phyloP scores from a whole-genome alignment of 2,797 vertebrate genomes.

The Podargus strigoides region DNA sequence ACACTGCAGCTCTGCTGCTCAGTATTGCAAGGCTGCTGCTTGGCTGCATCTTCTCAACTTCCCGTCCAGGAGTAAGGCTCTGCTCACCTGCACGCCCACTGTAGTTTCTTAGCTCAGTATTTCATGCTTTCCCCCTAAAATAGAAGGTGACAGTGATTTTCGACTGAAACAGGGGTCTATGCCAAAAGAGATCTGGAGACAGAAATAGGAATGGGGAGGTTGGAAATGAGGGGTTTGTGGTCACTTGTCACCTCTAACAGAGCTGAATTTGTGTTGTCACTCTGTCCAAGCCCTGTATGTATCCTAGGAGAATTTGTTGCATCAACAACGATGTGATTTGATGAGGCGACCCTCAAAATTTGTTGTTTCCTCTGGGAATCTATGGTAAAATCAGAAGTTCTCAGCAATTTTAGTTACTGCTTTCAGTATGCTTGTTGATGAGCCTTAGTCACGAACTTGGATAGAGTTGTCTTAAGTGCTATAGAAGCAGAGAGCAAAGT shows the following conservation, averaged over 20 bases:
- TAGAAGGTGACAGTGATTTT: rapidly evolving
- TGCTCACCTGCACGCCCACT: background rate
- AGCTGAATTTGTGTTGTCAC: background rate
- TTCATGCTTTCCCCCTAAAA: background rate
- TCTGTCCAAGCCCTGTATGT: background rate
- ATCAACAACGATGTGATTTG: background rate
- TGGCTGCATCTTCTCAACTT: background rate
- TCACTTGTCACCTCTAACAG: background rate
- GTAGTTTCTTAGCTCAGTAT: background rate
- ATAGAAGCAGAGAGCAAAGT: background rate
- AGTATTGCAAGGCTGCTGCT: background rate
- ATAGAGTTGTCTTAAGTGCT: background rate
- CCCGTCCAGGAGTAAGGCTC: background rate
- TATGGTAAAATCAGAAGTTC: background rate
- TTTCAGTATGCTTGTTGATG: background rate
- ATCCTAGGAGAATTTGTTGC: background rate
- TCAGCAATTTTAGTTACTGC: background rate
- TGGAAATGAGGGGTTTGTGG: background rate
- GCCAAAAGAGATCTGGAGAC: background rate
- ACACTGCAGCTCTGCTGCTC: constrained; percentile 17
- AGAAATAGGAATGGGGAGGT: background rate
- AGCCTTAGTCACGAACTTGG: background rate
- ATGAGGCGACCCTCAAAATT: background rate
- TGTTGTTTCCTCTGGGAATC: background rate
- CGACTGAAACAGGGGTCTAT: background rate